Conservation (phyloP, 2,797 vertebrate genomes). For the Schizothorax lantsangensis region DNA sequence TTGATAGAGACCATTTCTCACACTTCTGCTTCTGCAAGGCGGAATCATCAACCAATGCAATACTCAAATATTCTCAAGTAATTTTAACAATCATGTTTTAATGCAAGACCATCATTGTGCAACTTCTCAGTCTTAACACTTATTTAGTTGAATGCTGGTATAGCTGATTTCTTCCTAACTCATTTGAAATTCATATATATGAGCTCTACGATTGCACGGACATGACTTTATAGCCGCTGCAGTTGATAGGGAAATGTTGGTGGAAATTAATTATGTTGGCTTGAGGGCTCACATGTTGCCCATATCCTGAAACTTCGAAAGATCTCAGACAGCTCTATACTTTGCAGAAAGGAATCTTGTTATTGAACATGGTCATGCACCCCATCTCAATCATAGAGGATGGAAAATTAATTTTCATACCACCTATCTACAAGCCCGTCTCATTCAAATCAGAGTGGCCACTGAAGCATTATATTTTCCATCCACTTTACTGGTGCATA, state of each 20-base stretch:
- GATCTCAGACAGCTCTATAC: background rate
- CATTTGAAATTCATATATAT: slow-evolving; percentile 31
- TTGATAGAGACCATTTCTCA: background rate
- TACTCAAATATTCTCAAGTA: background rate
- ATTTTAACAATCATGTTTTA: background rate
- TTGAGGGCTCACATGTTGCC: slow-evolving; percentile 13
- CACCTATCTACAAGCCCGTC: slow-evolving; percentile 62
- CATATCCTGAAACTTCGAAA: slow-evolving; percentile 34
- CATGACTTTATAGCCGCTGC: slow-evolving; percentile 10
- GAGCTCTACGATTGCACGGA: slow-evolving; percentile 21
- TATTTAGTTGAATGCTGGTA: background rate
- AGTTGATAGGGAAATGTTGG: slow-evolving; percentile 40
- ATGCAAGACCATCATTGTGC: background rate
- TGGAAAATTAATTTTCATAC: slow-evolving; percentile 72
- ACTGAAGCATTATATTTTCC: slow-evolving; percentile 67
- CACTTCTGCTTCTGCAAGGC: slow-evolving; percentile 5
- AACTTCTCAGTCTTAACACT: background rate
- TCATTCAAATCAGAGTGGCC: slow-evolving; percentile 70
- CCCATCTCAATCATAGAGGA: slow-evolving; percentile 52
- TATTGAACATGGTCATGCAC: slow-evolving; percentile 28
- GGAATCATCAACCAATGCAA: slow-evolving; percentile 12
- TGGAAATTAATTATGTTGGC: slow-evolving; percentile 38
- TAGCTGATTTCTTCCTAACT: slow-evolving; percentile 7
- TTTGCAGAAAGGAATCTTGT: slow-evolving; percentile 16
- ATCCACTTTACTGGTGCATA: slow-evolving; percentile 59